Conservation (phyloP, 2,113 vertebrate species). For the Phyllostomus hastatus region DNA sequence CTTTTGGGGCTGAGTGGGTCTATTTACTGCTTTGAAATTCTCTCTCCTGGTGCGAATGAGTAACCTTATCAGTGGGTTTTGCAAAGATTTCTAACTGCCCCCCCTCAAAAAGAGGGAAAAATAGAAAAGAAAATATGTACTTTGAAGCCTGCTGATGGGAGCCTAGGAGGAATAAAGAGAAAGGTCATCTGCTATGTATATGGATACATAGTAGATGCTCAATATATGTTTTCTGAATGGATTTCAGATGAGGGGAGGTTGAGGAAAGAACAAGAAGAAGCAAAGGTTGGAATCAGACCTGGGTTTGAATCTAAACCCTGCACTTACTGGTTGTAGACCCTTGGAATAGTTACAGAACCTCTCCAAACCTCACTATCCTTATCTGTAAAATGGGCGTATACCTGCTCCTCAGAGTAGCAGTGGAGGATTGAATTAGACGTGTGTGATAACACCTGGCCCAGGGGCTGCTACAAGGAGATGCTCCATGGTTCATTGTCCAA, state of each 20-base stretch:
- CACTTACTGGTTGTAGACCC: neutral
- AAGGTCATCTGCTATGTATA: neutral
- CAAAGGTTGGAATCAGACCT: neutral
- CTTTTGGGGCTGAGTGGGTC: conserved; percentile 39
- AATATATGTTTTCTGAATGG: neutral
- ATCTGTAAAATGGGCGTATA: neutral
- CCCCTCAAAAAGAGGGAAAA: neutral
- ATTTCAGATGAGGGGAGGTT: neutral
- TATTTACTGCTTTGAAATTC: conserved; percentile 45
- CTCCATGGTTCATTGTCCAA: neutral
- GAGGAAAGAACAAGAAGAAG: neutral
- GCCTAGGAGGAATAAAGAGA: neutral
- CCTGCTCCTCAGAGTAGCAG: neutral
- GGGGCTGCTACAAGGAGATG: neutral
- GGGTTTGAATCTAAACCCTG: neutral
- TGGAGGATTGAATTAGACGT: neutral
- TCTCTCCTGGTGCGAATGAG: neutral
- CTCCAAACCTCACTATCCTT: neutral
- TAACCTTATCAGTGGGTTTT: conserved; percentile 12
- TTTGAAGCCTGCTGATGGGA: neutral
- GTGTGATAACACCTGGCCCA: neutral
- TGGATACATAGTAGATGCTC: neutral
- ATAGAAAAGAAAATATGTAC: neutral
- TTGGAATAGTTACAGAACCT: neutral
- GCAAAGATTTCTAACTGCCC: neutral